A percentile compares a stretch with the other conserved stretches of the same genome.
Conservation (phyloP, 1,140 invertebrate genomes). For the Listronotus oregonensis region DNA sequence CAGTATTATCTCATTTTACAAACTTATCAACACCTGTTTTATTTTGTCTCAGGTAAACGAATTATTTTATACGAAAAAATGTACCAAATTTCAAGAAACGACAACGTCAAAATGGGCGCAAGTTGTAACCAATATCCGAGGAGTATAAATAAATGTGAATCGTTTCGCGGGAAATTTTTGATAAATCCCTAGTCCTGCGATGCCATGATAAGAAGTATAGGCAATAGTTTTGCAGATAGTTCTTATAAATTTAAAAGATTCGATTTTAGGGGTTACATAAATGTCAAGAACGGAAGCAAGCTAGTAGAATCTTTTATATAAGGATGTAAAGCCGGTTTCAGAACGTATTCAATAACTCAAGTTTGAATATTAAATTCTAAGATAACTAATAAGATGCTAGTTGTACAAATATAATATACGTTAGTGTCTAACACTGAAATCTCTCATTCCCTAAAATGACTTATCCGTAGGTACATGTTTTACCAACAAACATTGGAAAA, state of each 20-base stretch:
- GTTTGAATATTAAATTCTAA: no score
- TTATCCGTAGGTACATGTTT: no score
- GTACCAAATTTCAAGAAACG: not conserved
- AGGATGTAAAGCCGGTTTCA: not conserved
- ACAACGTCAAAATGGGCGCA: slow-evolving; percentile 19
- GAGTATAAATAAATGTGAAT: slow-evolving; percentile 33
- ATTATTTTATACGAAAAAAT: not conserved
- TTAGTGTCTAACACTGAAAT: no score
- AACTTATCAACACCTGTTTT: no score
- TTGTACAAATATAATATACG: no score
- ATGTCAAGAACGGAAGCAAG: slow-evolving; percentile 17
- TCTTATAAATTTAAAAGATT: slow-evolving; percentile 40
- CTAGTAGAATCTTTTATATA: not conserved
- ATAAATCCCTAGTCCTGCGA: slow-evolving; percentile 34
- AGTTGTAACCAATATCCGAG: slow-evolving; percentile 7
- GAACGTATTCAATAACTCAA: no score
- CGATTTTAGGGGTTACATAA: slow-evolving; percentile 53
- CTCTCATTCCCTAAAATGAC: no score
- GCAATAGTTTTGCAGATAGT: slow-evolving; percentile 35
- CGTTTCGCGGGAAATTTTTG: slow-evolving; percentile 29
- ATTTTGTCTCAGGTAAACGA: no score
- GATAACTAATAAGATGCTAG: no score
- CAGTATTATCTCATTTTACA: no score
- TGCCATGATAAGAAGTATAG: slow-evolving; percentile 36
- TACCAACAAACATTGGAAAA: no score